These are phyloP conservation scores for Carettochelys insculpta DNA, from an alignment of 2,113 vertebrate genomes.

Conservation along the genomic window DNA sequence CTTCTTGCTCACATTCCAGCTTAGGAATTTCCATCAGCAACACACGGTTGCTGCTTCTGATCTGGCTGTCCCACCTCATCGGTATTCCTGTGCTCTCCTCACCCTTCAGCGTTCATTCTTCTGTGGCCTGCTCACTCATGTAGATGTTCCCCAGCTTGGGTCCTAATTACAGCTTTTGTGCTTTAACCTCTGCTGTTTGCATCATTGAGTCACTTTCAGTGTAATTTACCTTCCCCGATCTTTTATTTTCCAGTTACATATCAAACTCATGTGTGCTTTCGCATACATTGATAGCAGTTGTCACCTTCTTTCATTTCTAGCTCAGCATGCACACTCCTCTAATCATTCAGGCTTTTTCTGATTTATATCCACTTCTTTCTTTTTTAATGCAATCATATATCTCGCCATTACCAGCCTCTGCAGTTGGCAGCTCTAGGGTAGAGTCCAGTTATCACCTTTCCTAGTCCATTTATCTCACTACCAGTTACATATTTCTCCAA, in stretches of 20 bases:
- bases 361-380: neutral
- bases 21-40: neutral
- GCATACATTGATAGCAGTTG: neutral
- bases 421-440: neutral
- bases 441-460: neutral
- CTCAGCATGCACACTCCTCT: neutral
- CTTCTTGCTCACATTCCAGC: neutral
- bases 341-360: neutral
- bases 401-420: accelerated
- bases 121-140: neutral
- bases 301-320: neutral
- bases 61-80: neutral
- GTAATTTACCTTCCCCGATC: neutral
- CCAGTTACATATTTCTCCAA: neutral
- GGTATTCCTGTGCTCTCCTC: neutral
- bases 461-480: neutral
- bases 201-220: neutral
- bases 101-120: neutral
- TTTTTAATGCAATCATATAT: neutral
- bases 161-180: neutral
- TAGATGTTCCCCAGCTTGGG: neutral
- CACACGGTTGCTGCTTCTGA: neutral
- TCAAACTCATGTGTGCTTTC: neutral
- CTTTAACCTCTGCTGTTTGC: neutral
- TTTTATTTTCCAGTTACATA: neutral